Evolutionary conservation across 2,797 vertebrate species (phyloP), one percentile per base, ranked within the genome.

Genomic region (Eutrigla gurnardus): DNA sequence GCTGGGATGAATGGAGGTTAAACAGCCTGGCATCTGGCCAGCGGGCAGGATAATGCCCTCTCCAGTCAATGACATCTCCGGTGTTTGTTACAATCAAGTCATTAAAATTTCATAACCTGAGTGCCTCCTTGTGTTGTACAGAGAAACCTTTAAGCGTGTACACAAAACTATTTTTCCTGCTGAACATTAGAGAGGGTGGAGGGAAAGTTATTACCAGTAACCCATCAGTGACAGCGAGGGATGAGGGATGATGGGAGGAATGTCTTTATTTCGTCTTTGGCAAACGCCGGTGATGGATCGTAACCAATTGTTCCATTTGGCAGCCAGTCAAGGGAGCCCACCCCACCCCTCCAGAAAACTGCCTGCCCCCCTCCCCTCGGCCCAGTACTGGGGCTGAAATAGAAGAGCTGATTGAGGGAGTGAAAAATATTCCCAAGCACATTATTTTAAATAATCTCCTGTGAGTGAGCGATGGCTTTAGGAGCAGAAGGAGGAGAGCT

Each of bases 231-330:
- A 83, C 73, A 76, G 75, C 32, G 18, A 77, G 53, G 70, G 73
- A 77, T 85, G 79, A 84, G 58, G 61, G 55, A 82, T 64, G 77
- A 88, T 85, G 80, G 86, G 80, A 87, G 78, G 79, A 89, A 89
- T 86, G 85, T 87, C 88, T 94, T 91, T 89, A 87, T 91, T 87
- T 75, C 14, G 33, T 77, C 81, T 90, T 82, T 89, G 86, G 87
- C 84, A 89, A 87, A 81, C 54, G 32, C 81, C 50, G 81, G 82
- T 92, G 88, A 93, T 88, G 86, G 90, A 93, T 92, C 14, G 71
- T 71, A 89, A 89, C 83, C 88, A 86, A 92, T 89, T 89, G 86
- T 90, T 94, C 84, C 84, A 89, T 92, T 92, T 92, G 91, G 91
- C 90, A 88, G 81, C 45, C 67, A 84, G 86, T 90, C 86, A 82